Evolutionary conservation across 2,888 invertebrate species (phyloP).

Genomic region (Nomada fabriciana): DNA sequence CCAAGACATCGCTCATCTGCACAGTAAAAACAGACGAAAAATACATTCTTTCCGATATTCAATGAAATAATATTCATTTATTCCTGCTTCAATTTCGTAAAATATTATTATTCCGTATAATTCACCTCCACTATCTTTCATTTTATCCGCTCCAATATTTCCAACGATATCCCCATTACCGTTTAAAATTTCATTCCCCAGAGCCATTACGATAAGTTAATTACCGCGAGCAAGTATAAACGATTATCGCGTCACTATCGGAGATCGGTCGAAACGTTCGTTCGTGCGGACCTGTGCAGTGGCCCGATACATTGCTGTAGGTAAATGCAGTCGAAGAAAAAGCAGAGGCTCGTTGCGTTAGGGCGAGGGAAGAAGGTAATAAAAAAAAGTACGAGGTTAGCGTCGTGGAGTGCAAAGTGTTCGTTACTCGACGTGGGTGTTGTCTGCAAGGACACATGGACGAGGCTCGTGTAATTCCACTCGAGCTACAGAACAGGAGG

Average conservation of each 20-base stretch:
- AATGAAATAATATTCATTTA: no score
- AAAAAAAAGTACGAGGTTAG: slow-evolving; percentile 31
- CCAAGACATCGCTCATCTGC: no score
- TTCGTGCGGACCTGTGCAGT: slow-evolving; percentile 4
- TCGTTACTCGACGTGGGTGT: slow-evolving; percentile 67
- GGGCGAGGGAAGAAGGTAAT: slow-evolving; percentile 43
- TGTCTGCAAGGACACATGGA: slow-evolving; percentile 63
- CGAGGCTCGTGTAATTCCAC: slow-evolving; percentile 65
- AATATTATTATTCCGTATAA: no score
- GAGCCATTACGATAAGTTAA: not conserved
- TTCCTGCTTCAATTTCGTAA: no score
- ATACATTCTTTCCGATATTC: no score
- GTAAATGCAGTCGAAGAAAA: slow-evolving; percentile 35
- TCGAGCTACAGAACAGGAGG: slow-evolving; percentile 26
- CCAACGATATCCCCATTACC: no score
- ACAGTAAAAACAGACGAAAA: no score
- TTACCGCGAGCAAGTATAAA: not conserved
- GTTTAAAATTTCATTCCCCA: not conserved
- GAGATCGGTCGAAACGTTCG: slow-evolving; percentile 12
- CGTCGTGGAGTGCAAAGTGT: slow-evolving; percentile 38
- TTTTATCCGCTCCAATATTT: no score
- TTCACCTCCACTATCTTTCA: no score
- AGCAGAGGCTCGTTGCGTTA: slow-evolving; percentile 33
- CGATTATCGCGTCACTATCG: slow-evolving; percentile 10
- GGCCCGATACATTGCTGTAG: slow-evolving; percentile 24